Conservation (phyloP, 2,888 invertebrate species). For the Rambutsinella grinnellia region DNA sequence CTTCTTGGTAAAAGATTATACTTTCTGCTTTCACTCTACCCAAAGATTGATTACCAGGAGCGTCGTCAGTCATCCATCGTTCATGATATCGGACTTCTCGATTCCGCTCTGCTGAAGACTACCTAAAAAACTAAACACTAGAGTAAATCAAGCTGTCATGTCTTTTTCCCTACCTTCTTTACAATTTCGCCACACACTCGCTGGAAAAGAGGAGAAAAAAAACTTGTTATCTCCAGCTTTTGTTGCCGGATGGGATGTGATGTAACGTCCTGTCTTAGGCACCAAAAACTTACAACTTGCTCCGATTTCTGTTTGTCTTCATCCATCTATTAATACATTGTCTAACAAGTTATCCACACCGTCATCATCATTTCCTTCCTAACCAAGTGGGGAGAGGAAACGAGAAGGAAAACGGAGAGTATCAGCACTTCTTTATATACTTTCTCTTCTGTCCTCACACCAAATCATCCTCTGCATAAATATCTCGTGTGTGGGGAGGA, state of each 20-base stretch:
- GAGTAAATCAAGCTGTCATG: constrained; percentile 59
- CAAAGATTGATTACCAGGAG: constrained; percentile 63
- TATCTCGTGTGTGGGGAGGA: not conserved
- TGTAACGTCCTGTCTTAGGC: constrained; percentile 7
- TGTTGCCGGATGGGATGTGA: not conserved
- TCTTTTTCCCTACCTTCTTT: not conserved
- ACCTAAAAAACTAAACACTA: constrained; percentile 47
- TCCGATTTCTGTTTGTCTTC: not conserved
- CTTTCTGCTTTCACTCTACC: constrained; percentile 12
- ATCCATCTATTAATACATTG: not conserved
- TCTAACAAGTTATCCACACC: not conserved
- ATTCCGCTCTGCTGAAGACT: constrained; percentile 57
- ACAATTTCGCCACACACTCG: not conserved
- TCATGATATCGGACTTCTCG: constrained; percentile 60
- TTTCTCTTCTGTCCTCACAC: not conserved
- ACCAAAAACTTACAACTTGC: not conserved
- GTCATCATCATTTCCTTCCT: constrained; percentile 9
- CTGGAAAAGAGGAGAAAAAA: not conserved
- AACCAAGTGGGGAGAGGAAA: constrained; percentile 10
- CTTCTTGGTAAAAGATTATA: not conserved
- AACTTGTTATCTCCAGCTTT: not conserved
- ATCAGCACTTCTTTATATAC: constrained; percentile 29
- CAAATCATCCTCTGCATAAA: not conserved
- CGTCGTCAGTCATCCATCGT: constrained; percentile 62
- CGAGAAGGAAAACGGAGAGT: constrained; percentile 14